Evolutionary conservation across 35 echinoderm and acorn worm genomes (phyloP), one percentile per base, ranked within the genome.

Genomic region (Ophioderma brevispina): DNA sequence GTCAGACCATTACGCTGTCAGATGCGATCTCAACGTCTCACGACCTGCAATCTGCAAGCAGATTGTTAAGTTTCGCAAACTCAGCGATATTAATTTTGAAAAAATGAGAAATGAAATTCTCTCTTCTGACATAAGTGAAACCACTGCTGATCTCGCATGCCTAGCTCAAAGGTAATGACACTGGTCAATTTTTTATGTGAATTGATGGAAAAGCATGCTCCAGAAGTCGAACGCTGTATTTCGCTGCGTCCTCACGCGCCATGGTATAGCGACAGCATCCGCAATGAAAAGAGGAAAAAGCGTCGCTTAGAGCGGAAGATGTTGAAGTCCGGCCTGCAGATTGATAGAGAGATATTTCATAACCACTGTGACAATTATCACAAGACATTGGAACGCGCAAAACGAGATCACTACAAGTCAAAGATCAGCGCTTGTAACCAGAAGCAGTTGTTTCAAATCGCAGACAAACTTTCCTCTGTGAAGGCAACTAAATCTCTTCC

Each of bases 221-320:
- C 83, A 14, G 19, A 59, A 34, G 21, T 80, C 3, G 35, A 31
- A 33, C 75, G 90, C 13, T 50, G 38, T 36, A 79, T 92, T n/a
- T 39, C 36, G 35, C 39, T 76, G n/a, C 0, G 90, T 35, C 77
- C 83, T 28, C 75, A 92, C 64, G 39, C 90, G 56, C 83, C 83
- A 0, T 92, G 90, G 83, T 92, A 87, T 33, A 92, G 32, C 25
- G 77, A 92, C 63, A 75, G 85, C 35, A 37, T 37, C 55, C 82
- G 77, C 35, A 35, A 18, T 34, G 14, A 5, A 64, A 86, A 86
- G 33, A 34, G 75, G 25, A 32, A 89, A 33, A 38, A 79, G 39
- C 37, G 37, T 2, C 76, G 76, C 33, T 43, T 40, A 21, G 76
- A 88, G 33, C 23, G 33, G 18, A 38, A 39, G 40, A 42, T 18